Evolutionary conservation across 2,888 invertebrate species (phyloP), one percentile per base, ranked within the genome.

Genomic region (Morpho achilles): DNA sequence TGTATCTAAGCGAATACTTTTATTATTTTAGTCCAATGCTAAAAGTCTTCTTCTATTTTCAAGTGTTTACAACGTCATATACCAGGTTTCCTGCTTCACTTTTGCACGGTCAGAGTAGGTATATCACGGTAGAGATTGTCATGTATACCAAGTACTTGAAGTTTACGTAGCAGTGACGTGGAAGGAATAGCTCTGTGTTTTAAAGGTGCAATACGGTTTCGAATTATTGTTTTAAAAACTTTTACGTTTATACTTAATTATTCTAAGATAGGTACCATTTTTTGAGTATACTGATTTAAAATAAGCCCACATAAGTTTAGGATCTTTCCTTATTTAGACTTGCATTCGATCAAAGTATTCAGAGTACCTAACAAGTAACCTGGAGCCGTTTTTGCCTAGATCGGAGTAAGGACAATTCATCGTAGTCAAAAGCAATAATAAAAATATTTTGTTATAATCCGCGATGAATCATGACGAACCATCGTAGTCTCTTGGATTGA

Each of bases 221-320:
- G 44, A 9, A 54, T 44, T 5, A 54, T 46, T 48, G 41, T 54
- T 47, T 54, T 46, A 7, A 40, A 46, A 9, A 47, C 16, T n/a
- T 54, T 54, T 8, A 47, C 41, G 22, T 2, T 47, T 9, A 32
- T 60, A 60, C 39, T 39, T 52, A 54, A 59, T 56, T 10, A 43
- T 54, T 8, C 56, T 55, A 1, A 62, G 60, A 48, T 62, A 64
- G 8, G 40, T 44, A n/a, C 41, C 39, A 8, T 41, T 51, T 46
- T 56, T 52, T 9, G 50, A 42, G 8, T 40, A 59, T 50, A 54
- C 50, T 8, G 58, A 51, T 45, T 61, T 62, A 1, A 64, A 47
- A 44, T 60, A 64, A 0, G 43, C 55, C 57, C 59, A 65, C 32
- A 65, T 54, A 8, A 16, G 8, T 49, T 62, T 65, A 7, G 62